Evolutionary conservation across 92 coral and sea anemone genomes (phyloP), one percentile per base, ranked within the genome.

Genomic region (Nematostella vectensis): DNA sequence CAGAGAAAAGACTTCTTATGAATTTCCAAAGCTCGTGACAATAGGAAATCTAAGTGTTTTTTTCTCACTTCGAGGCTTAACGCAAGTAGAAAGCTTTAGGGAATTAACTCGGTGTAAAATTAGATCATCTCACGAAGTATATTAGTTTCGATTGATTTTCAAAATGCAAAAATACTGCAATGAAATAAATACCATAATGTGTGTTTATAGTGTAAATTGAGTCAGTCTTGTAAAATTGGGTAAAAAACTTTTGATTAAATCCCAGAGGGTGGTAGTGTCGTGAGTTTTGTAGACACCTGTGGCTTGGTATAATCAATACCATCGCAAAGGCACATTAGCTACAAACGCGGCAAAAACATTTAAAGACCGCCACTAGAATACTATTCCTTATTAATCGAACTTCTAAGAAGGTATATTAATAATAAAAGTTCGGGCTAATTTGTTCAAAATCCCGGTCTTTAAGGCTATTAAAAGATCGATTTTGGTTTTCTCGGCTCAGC

Each of bases 391-490:
- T n/a, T n/a, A n/a, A n/a, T n/a, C n/a, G n/a, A n/a, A n/a, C n/a
- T n/a, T n/a, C n/a, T n/a, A n/a, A n/a, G n/a, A n/a, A 3, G 39
- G 33, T 36, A 6, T 45, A 45, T 45, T 45, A 45, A 9, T 45
- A 22, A 4, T 45, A 45, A 45, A 45, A 45, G 4, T 4, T 19
- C 11, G 51, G 18, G 18, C 18, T 45, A 45, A 45, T 45, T 33
- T 33, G 18, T 8, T 22, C 18, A 29, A 40, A 55, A 66, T 18
- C 72, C 63, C 43, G 54, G 29, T 31, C 25, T 59, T 42, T 66
- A 17, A 26, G 26, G 50, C 50, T 66, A 66, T 66, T 66, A 66
- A 39, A 33, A 37, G 48, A 66, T 66, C 55, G 3, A 15, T 1
- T 27, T 39, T 54, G 55, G n/a, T n/a, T n/a, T 66, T 17, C 18